Percentiles rank a stretch among this genome's conserved stretches.
Conservation (phyloP, 2,888 invertebrate species). For the Orchesellides sinensis region DNA sequence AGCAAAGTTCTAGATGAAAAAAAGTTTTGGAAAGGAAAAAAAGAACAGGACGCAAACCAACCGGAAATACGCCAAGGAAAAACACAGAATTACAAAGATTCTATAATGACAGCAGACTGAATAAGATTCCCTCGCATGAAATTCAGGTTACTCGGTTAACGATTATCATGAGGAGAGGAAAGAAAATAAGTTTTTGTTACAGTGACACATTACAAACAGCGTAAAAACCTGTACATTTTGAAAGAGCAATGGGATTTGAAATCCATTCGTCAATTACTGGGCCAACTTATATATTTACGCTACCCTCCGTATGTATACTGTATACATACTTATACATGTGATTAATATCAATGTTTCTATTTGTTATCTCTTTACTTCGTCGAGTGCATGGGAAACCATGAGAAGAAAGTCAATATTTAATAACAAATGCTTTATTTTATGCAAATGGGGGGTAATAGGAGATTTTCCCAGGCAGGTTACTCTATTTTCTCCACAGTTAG, state of each 20-base stretch:
- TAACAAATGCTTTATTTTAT: not conserved
- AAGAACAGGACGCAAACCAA: not conserved
- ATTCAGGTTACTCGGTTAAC: constrained; percentile 46
- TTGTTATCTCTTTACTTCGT: not conserved
- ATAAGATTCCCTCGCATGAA: too few species aligned
- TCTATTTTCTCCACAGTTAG: too few species aligned
- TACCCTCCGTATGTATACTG: too few species aligned
- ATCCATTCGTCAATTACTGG: not conserved
- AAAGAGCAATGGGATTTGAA: not conserved
- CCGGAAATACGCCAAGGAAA: not conserved
- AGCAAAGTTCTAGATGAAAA: not conserved
- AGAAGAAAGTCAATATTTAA: not conserved
- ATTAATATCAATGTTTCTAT: not conserved
- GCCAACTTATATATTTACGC: too few species aligned
- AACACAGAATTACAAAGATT: not conserved
- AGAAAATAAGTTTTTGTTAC: not conserved
- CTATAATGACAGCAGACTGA: too few species aligned
- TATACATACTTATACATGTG: too few species aligned
- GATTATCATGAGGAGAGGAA: not conserved
- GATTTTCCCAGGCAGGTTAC: not conserved
- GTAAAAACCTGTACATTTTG: not conserved
- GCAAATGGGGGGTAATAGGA: not conserved
- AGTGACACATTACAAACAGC: not conserved
- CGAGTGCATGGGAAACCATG: too few species aligned
- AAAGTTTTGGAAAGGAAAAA: not conserved